phyloP scores from a whole-genome alignment of 2,888 invertebrate genomes.

The Uloborus plumipes region DNA sequence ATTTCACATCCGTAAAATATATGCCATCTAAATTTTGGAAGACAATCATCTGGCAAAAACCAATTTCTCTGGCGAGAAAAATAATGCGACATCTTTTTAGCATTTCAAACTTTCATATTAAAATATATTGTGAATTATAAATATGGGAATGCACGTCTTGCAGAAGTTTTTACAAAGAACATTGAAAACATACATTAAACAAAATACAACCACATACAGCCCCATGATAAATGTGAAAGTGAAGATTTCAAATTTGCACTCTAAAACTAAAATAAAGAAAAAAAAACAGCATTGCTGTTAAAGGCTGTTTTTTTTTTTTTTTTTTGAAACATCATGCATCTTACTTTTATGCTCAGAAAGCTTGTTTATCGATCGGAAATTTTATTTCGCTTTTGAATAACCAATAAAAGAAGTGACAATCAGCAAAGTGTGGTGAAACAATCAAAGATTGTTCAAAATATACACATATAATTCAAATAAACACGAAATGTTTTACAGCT shows the following conservation, averaged over 20 bases:
- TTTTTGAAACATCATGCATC: no score
- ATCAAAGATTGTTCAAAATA: no score
- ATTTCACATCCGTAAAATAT: slow-evolving; percentile 39
- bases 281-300: no score
- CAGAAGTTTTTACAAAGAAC: background rate
- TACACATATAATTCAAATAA: no score
- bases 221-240: slow-evolving; percentile 11
- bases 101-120: slow-evolving; percentile 37
- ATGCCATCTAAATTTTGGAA: slow-evolving; percentile 40
- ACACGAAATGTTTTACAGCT: no score
- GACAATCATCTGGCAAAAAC: slow-evolving; percentile 46
- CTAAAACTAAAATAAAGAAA: background rate
- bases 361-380: background rate
- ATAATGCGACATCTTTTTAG: slow-evolving; percentile 10
- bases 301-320: no score
- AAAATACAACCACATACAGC: background rate
- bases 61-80: slow-evolving; percentile 20
- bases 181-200: background rate
- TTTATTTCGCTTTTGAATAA: background rate
- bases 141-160: slow-evolving; percentile 21
- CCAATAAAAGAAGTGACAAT: background rate
- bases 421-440: no score
- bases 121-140: slow-evolving; percentile 36
- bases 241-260: slow-evolving; percentile 7
- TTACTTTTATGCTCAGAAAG: background rate